Base-by-base conservation (phyloP, 2,888 invertebrate species). In the Chamaedrilus cognettii region DNA sequence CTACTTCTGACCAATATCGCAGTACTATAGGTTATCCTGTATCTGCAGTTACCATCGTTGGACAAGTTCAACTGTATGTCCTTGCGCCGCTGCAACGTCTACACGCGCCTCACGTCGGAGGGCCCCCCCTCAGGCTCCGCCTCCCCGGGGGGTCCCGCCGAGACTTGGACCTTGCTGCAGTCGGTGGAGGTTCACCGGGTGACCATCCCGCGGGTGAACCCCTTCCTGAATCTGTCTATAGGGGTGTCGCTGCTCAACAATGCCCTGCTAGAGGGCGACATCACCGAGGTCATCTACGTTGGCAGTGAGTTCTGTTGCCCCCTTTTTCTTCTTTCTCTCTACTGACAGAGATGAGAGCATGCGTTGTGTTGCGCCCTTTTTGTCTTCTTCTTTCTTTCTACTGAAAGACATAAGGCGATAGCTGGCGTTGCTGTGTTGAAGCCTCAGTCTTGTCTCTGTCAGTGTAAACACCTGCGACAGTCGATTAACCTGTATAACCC, bases 231-330 rank as follows among this genome's bases (percentile, higher is more conserved):
- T 66, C 68, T 67, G 57, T 67, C 66, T 26, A 55, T 72, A 1
- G 68, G 64, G 19, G 70, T 75, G 23, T 61, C 70, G 7, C 30
- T 69, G 31, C 50, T 68, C 62, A 75, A 75, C 65, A 69, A 69
- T 62, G 75, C 70, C 32, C 61, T 56, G 5, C 34, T 66, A 55
- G 71, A 72, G 60, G 72, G 75, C 60, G 60, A 59, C 28, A 63
- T 62, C 30, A 31, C 64, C 23, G 34, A 28, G 3, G 60, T 49
- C 15, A 55, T 34, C 19, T 73, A 66, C 61, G 60, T 70, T 32
- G 74, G 70, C 62, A 66, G 74, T 74, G 49, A 69, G 70, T 72
- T 28, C 30, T 3, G n/a, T n/a, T n/a, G n/a, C n/a, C n/a, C n/a
- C n/a, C n/a, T n/a, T n/a, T n/a, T n/a, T n/a, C n/a, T n/a, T n/a